Evolutionary conservation across 2,888 invertebrate genomes (phyloP).

Genomic region (Halictus ligatus): DNA sequence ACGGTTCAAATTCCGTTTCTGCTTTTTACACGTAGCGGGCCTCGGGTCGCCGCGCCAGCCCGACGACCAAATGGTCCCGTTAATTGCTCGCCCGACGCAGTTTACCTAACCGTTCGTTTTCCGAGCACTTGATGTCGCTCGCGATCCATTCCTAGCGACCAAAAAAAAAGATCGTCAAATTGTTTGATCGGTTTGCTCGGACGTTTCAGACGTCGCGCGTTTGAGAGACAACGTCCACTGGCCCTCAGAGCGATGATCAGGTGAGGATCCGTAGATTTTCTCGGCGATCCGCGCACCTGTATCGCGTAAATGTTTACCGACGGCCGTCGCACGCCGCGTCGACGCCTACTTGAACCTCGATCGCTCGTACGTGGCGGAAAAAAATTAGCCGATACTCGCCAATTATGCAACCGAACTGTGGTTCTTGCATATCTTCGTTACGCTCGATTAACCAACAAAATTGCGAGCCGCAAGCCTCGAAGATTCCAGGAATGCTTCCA

Average conservation of each 20-base stretch:
- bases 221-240: background rate
- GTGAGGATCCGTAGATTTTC: conserved; percentile 22
- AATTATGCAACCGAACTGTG: background rate
- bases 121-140: background rate
- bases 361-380: background rate
- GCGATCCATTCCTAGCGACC: background rate
- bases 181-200: background rate
- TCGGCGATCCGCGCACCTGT: conserved; percentile 73
- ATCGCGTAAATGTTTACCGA: conserved; percentile 70
- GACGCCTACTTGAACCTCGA: conserved; percentile 10
- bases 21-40: background rate
- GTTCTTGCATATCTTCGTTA: background rate
- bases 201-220: background rate
- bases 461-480: background rate
- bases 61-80: background rate
- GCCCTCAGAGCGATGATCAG: background rate
- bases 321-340: conserved; percentile 76
- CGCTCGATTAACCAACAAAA: background rate
- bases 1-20: background rate
- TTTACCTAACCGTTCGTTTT: background rate
- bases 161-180: too few relatives aligned
- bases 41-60: background rate
- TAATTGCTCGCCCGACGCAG: background rate
- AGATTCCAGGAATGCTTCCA: background rate
- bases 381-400: background rate